These are phyloP conservation scores for Oryzias woworae DNA, from an alignment of 2,113 vertebrate species.

Conservation along the genomic window DNA sequence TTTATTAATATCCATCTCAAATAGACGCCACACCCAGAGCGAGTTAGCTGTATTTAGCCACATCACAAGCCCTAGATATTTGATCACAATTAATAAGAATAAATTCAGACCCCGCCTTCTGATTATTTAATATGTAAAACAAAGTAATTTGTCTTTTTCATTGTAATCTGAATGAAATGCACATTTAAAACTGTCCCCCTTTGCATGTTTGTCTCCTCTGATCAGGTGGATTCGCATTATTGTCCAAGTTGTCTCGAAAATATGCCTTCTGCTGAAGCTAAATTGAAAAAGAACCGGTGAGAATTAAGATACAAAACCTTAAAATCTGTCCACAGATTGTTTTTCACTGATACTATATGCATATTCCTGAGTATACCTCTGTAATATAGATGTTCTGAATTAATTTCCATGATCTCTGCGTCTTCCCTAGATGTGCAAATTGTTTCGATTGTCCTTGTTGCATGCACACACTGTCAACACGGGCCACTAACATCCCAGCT, in stretches of 20 bases:
- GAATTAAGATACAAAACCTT: background rate
- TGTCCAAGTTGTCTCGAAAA: slow-evolving; percentile 98
- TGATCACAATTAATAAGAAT: background rate
- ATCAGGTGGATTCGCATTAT: slow-evolving; percentile 97
- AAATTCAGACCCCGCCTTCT: too few species aligned
- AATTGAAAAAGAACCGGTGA: slow-evolving; percentile 98
- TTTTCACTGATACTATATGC: too few species aligned
- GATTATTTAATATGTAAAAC: too few species aligned
- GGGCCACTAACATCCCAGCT: slow-evolving; percentile 94
- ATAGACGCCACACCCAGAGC: slow-evolving; percentile 62
- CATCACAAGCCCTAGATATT: background rate
- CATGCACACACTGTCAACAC: slow-evolving; percentile 97
- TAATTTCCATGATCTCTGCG: background rate
- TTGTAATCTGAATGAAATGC: background rate
- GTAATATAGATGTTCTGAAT: background rate
- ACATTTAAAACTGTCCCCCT: background rate
- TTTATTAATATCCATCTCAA: background rate
- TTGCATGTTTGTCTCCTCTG: background rate
- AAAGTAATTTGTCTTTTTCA: background rate
- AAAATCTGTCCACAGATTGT: too few species aligned
- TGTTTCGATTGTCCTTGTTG: slow-evolving; percentile 99
- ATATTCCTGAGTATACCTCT: too few species aligned
- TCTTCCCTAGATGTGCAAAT: slow-evolving; percentile 87
- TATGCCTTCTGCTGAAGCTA: slow-evolving; percentile 99
- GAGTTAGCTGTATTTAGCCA: background rate